phyloP scores from a whole-genome alignment of 2,113 vertebrate genomes.

The Aythya baeri region DNA sequence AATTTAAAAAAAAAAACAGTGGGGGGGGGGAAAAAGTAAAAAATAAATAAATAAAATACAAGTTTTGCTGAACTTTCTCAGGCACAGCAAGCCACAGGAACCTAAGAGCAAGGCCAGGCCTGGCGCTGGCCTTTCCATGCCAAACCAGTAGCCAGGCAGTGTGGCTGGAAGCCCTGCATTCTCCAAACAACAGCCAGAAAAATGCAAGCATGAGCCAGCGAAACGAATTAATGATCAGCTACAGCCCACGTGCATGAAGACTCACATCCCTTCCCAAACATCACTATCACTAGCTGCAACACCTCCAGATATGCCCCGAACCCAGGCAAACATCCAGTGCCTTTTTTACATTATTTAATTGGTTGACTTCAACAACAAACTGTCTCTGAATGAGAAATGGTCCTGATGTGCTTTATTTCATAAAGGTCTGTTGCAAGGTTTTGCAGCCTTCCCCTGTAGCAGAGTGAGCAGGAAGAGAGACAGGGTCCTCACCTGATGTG shows the following conservation, averaged over 20 bases:
- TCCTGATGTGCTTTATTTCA: fast-evolving
- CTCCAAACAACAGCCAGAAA: background rate
- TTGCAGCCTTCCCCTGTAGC: background rate
- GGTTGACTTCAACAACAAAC: background rate
- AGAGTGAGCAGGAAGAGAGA: background rate
- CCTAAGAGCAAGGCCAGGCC: background rate
- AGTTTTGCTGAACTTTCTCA: background rate
- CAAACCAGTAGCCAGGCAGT: background rate
- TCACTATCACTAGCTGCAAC: fast-evolving
- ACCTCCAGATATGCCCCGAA: background rate
- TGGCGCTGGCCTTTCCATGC: background rate
- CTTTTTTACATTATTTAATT: background rate
- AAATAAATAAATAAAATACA: background rate
- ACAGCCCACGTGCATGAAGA: background rate
- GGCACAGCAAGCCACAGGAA: background rate
- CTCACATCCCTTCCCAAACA: background rate
- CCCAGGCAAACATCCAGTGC: background rate
- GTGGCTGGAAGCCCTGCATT: background rate
- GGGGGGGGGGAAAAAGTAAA: too few species aligned
- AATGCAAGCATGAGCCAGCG: fast-evolving
- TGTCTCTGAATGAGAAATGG: background rate
- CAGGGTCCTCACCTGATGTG: background rate
- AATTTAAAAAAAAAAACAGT: too few species aligned
- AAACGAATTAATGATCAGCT: background rate
- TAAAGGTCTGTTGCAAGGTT: background rate